phyloP scores from a whole-genome alignment of 2,113 vertebrate genomes.

The Mobula birostris region DNA sequence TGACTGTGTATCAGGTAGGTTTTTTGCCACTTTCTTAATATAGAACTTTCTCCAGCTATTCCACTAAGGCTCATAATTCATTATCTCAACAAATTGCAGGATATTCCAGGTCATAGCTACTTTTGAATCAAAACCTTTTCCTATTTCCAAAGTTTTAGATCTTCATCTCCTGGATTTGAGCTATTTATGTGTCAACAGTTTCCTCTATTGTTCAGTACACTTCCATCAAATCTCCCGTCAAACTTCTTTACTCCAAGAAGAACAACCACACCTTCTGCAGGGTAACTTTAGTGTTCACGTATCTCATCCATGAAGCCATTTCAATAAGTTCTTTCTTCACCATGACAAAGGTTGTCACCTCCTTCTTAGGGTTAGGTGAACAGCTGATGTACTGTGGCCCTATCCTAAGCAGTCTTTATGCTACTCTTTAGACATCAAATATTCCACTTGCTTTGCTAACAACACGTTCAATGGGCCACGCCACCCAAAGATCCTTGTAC shows the following conservation, averaged over 20 bases:
- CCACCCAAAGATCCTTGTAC: too few species aligned
- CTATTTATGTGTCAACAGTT: neutral
- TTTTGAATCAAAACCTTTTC: neutral
- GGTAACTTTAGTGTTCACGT: neutral
- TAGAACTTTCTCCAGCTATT: too few species aligned
- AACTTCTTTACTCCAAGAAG: neutral
- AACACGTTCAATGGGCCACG: too few species aligned
- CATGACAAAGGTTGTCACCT: neutral
- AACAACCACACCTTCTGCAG: neutral
- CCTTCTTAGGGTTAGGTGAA: neutral
- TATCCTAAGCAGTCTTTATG: too few species aligned
- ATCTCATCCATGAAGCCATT: neutral
- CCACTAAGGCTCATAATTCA: too few species aligned
- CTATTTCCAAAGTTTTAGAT: too few species aligned
- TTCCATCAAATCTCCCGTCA: neutral
- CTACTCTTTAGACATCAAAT: too few species aligned
- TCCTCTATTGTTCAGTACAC: neutral
- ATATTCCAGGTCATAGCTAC: neutral
- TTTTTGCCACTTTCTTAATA: too few species aligned
- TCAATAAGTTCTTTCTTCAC: neutral
- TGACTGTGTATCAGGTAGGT: too few species aligned
- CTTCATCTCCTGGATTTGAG: too few species aligned
- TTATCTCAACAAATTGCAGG: neutral
- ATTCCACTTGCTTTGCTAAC: too few species aligned
- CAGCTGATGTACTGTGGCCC: too few species aligned